phyloP scores from a whole-genome alignment of 2,113 vertebrate genomes.

The Microcebus lehilahytsara region DNA sequence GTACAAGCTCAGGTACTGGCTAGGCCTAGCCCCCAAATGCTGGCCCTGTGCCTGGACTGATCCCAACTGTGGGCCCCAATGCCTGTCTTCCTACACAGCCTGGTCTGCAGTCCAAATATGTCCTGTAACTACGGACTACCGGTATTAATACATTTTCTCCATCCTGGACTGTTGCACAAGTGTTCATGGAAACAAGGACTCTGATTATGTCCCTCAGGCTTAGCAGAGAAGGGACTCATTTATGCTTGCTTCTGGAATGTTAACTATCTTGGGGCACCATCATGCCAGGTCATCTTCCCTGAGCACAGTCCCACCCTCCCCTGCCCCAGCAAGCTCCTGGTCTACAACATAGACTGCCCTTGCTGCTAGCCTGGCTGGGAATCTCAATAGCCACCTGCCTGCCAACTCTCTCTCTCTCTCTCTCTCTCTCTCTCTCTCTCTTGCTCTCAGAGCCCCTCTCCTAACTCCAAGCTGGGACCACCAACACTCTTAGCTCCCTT shows the following conservation, averaged over 20 bases:
- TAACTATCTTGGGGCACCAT: background rate
- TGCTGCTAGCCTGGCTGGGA: background rate
- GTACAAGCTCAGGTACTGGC: background rate
- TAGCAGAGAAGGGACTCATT: background rate
- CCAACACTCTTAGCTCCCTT: background rate
- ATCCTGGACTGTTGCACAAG: background rate
- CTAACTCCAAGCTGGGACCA: fast-evolving
- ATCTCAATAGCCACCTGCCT: background rate
- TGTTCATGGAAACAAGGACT: background rate
- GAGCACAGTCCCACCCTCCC: background rate
- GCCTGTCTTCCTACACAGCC: background rate
- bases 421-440: background rate
- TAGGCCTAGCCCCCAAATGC: background rate
- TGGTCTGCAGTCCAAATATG: background rate
- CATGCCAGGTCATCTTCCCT: background rate
- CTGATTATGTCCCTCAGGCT: background rate
- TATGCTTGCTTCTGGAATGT: background rate
- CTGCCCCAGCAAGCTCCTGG: background rate
- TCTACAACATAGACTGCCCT: background rate
- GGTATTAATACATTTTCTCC: no score
- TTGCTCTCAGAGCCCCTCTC: background rate
- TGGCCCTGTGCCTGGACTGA: background rate
- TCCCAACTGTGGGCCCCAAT: background rate
- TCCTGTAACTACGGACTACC: background rate
- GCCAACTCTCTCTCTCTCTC: no score